phyloP scores from a whole-genome alignment of 2,113 vertebrate genomes.

The Polypterus bichir region DNA sequence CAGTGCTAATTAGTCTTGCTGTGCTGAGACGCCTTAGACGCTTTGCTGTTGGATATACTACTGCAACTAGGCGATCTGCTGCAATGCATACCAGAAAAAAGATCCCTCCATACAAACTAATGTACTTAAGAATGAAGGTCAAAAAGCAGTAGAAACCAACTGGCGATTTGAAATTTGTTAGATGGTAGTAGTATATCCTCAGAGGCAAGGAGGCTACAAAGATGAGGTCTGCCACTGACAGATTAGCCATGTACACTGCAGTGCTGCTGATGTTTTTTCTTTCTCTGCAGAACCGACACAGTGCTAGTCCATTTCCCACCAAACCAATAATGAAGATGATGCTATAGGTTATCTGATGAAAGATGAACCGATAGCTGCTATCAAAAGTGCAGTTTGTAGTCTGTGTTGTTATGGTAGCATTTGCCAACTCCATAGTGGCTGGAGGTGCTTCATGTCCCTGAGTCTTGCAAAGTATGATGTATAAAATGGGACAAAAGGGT shows the following conservation, averaged over 20 bases:
- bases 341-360: constrained; percentile 47
- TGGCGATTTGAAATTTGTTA: constrained; percentile 28
- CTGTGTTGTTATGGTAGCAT: constrained; percentile 17
- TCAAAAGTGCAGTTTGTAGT: constrained; percentile 41
- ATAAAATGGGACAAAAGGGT: not conserved
- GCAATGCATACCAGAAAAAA: constrained; percentile 53
- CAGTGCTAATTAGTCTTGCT: constrained; percentile 31
- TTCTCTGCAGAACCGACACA: constrained; percentile 30
- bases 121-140: constrained; percentile 50
- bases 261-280: constrained; percentile 35
- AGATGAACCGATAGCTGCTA: constrained; percentile 44
- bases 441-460: not conserved
- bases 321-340: constrained; percentile 44
- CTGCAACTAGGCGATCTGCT: constrained; percentile 46
- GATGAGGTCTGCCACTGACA: constrained; percentile 38
- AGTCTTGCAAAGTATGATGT: not conserved
- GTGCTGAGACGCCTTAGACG: constrained; percentile 18
- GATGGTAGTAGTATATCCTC: constrained; percentile 46
- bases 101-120: constrained; percentile 51
- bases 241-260: constrained; percentile 40
- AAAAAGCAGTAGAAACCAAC: constrained; percentile 34
- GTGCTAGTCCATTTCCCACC: constrained; percentile 36
- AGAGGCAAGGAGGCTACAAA: constrained; percentile 46
- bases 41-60: constrained; percentile 34
- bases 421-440: constrained; percentile 33